Base-by-base conservation (phyloP, 2,888 invertebrate species). In the Ormyrus nitidulus region DNA sequence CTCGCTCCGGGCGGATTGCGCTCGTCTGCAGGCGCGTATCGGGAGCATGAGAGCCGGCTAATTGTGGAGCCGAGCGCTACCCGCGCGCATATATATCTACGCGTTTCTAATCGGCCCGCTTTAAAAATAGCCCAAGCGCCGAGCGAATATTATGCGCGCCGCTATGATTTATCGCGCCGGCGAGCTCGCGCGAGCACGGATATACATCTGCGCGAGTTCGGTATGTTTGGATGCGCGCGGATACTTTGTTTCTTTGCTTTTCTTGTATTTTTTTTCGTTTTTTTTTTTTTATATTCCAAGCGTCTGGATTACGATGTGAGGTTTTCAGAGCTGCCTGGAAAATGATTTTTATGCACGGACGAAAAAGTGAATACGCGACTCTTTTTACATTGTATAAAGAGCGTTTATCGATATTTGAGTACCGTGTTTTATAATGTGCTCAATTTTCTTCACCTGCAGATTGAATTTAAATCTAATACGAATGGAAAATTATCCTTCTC, bases 81-180 rank as follows among this genome's bases (percentile, higher is more conserved):
- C 34, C 48, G 59, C 11, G 10, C 56, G 46, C 10, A 51, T 13
- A 13, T 46, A 69, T n/a, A 48, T 54, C 6, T 61, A 51, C n/a
- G 11, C 49, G 34, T 64, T 77, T 77, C 58, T 77, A 77, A 77
- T 77, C 77, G 71, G 51, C 10, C 9, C 46, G 7, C n/a, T 19
- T 65, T 66, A 59, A 72, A 77, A 72, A 72, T 59, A 77, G 76
- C 46, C 48, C 49, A 13, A 11, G 51, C 58, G 13, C 2, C 46
- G 49, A 58, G 68, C 75, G 68, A 68, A 61, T 51, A 66, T 75
- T 54, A 62, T 61, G 6, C 8, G 61, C 49, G 10, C 65, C 56
- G 46, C n/a, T 9, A 9, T 62, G 62, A 76, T 76, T 69, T 76
- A 70, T 48, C 11, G 34, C 34, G 34, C 34, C 34, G 34, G 34